These are phyloP conservation scores for Mirounga angustirostris DNA, from an alignment of 2,113 vertebrate species.

Conservation along the genomic window DNA sequence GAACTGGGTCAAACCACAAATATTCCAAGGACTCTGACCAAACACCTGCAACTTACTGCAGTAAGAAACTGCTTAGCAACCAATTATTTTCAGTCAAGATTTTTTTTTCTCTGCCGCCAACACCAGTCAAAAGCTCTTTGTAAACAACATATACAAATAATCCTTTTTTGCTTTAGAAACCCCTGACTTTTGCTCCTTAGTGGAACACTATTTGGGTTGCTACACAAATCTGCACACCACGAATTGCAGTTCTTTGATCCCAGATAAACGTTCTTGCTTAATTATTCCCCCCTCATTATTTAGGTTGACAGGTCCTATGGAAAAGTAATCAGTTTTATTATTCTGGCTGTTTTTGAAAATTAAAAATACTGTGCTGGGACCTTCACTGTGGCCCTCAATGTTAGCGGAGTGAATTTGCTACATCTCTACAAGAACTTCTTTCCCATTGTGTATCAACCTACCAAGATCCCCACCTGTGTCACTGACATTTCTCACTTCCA, in stretches of 20 bases:
- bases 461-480: background rate
- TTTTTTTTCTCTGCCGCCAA: background rate
- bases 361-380: background rate
- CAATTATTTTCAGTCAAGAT: background rate
- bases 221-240: background rate
- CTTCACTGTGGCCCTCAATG: background rate
- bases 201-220: background rate
- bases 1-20: background rate
- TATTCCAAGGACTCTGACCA: background rate
- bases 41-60: background rate
- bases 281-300: background rate
- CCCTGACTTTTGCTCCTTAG: background rate
- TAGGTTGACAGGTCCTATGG: background rate
- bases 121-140: background rate
- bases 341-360: background rate
- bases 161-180: background rate
- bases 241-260: background rate
- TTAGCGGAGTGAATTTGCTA: background rate
- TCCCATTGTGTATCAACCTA: background rate
- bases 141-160: background rate
- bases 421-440: background rate
- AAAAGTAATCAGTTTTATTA: background rate
- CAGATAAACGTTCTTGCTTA: background rate
- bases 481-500: background rate
- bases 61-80: background rate